Base-by-base conservation (phyloP, 2,888 invertebrate genomes). In the Agrochola litura region DNA sequence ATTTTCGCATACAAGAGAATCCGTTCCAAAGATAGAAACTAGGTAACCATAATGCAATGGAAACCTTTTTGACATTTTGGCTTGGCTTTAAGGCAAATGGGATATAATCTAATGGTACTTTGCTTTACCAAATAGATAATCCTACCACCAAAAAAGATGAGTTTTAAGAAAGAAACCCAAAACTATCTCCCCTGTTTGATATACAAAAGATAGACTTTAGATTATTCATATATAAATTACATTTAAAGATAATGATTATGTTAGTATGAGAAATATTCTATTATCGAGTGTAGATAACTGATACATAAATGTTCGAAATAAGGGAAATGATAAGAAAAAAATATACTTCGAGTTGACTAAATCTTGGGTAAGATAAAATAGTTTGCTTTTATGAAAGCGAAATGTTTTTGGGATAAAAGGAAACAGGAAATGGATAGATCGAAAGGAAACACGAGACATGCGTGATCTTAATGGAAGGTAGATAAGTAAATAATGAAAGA, bases 361-460 rank as follows among this genome's bases (percentile, higher is more conserved):
- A 54, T 78, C 60, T 22, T 25, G 14, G 2, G 52, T n/a, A 30
- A 54, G 54, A 79, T 49, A 72, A 56, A 60, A 79, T 22, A 72
- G 61, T 71, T 79, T 56, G 30, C 54, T 49, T 49, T 52, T 14
- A 76, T 8, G 16, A 80, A 46, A 54, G 14, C 9, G 14, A 41
- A 79, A 80, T n/a, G 25, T 37, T 73, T 43, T 41, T 37, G 46
- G 60, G 25, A 66, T 65, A n/a, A 52, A 65, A 60, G 52, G 37
- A 54, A 66, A 81, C 65, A 64, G 56, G 80, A 80, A 79, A 72
- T 80, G 56, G n/a, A 64, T 56, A 72, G 30, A 49, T 56, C 10
- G 9, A n/a, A 25, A 41, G 56, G 63, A 73, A 73, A 64, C 25
- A 49, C 30, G 30, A 73, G 19, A 60, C 37, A 66, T 46, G 10